Evolutionary conservation across 2,888 invertebrate species (phyloP), one percentile per base, ranked within the genome.

Genomic region (Cylindroiulus punctatus): DNA sequence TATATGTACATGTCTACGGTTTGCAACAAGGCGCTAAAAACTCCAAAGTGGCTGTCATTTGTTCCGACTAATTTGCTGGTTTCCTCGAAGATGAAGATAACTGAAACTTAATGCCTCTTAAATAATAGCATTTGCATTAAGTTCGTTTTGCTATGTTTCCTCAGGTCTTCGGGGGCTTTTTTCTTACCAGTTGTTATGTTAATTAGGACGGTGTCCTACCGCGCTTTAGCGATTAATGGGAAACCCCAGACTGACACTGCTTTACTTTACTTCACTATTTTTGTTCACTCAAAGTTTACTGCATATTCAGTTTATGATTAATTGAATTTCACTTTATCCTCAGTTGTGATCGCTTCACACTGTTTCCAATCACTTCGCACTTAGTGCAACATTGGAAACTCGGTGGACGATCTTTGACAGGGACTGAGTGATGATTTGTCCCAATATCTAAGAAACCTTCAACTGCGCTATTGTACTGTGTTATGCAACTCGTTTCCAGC

Each of bases 241-340:
- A 52, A 52, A n/a, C n/a, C 52, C 52, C 52, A n/a, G n/a, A 52
- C n/a, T 52, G 52, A 52, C 52, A 52, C 52, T 52, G 36, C 36
- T 7, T 36, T n/a, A n/a, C n/a, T n/a, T n/a, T n/a, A n/a, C n/a
- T n/a, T n/a, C n/a, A n/a, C n/a, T n/a, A n/a, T n/a, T n/a, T n/a
- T n/a, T n/a, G n/a, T n/a, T n/a, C n/a, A n/a, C n/a, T n/a, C n/a
- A n/a, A n/a, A n/a, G n/a, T n/a, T n/a, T n/a, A n/a, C n/a, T n/a
- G n/a, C n/a, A n/a, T n/a, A n/a, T n/a, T n/a, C n/a, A 36, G 36
- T 36, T 36, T 4, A 7, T 36, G 36, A 36, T 2, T 7, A 36
- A 4, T 36, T 36, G 36, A 36, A 36, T 36, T 36, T 7, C 36
- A 36, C 36, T 36, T 36, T 7, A 36, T 7, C 7, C 36, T 36